Evolutionary conservation across 1,140 invertebrate genomes (phyloP).

Genomic region (Luehdorfia chinensis): DNA sequence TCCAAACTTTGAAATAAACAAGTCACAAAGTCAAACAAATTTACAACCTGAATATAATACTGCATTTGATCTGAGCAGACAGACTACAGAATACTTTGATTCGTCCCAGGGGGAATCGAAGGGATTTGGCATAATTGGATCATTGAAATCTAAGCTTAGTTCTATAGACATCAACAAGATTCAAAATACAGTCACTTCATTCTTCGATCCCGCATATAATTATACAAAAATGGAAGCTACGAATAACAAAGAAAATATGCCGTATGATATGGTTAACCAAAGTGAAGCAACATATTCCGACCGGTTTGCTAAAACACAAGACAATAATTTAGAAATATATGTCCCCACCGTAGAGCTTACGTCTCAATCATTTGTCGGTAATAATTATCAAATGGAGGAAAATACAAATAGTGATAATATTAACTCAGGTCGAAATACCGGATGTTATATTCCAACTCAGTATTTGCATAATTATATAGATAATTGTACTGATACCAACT

Average conservation of each 20-base stretch:
- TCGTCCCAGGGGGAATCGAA: constrained; percentile 36
- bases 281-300: neutral
- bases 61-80: constrained; percentile 57
- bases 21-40: constrained; percentile 15
- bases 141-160: constrained; percentile 64
- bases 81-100: constrained; percentile 43
- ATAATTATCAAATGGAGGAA: constrained; percentile 2
- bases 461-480: too few species aligned
- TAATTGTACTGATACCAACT: too few species aligned
- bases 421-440: too few species aligned
- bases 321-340: constrained; percentile 8
- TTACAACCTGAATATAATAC: constrained; percentile 39
- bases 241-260: constrained; percentile 22
- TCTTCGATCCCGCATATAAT: constrained; percentile 69
- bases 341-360: constrained; percentile 3
- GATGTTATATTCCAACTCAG: too few species aligned
- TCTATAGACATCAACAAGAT: constrained; percentile 68
- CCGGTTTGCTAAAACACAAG: neutral
- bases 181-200: constrained; percentile 69
- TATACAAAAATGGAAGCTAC: constrained; percentile 28
- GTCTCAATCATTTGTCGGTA: neutral
- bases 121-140: constrained; percentile 64
- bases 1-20: constrained; percentile 24
- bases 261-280: constrained; percentile 16
- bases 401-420: too few species aligned